These are phyloP conservation scores for Criorhina ranunculi DNA, from an alignment of 2,888 invertebrate species.

Conservation along the genomic window DNA sequence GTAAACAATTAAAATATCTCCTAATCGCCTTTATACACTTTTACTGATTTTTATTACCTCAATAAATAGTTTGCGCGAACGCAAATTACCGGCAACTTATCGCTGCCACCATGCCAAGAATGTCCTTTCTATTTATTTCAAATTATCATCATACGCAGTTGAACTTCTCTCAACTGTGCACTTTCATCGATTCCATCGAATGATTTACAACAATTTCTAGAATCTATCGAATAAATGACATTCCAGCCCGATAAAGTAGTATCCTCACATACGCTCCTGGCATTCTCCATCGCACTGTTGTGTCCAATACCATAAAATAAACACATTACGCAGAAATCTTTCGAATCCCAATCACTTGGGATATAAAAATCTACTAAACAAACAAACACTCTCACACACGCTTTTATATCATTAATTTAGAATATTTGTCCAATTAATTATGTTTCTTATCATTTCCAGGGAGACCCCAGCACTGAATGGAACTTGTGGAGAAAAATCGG, in stretches of 20 bases:
- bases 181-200: constrained; percentile 71
- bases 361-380: constrained; percentile 15
- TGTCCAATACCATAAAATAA: constrained; percentile 29
- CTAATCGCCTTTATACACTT: constrained; percentile 3
- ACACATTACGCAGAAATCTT: constrained; percentile 52
- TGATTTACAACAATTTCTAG: constrained; percentile 72
- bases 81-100: constrained; percentile 8
- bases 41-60: constrained; percentile 30
- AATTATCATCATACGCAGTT: constrained; percentile 7
- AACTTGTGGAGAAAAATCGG: constrained; percentile 18
- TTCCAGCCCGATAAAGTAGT: constrained; percentile 36
- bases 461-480: constrained; percentile 11
- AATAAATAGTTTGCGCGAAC: constrained; percentile 2
- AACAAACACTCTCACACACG: constrained; percentile 35
- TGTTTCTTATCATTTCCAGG: constrained; percentile 72
- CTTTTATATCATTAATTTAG: constrained; percentile 68
- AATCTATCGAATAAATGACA: constrained; percentile 67
- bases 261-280: background rate
- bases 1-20: background rate
- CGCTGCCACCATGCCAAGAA: constrained; percentile 12
- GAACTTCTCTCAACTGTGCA: constrained; percentile 27
- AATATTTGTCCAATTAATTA: constrained; percentile 76
- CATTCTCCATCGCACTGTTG: too few relatives aligned
- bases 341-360: background rate
- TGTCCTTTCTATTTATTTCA: constrained; percentile 48